Evolutionary conservation across 2,888 invertebrate genomes (phyloP).

Genomic region (Nineta flava): DNA sequence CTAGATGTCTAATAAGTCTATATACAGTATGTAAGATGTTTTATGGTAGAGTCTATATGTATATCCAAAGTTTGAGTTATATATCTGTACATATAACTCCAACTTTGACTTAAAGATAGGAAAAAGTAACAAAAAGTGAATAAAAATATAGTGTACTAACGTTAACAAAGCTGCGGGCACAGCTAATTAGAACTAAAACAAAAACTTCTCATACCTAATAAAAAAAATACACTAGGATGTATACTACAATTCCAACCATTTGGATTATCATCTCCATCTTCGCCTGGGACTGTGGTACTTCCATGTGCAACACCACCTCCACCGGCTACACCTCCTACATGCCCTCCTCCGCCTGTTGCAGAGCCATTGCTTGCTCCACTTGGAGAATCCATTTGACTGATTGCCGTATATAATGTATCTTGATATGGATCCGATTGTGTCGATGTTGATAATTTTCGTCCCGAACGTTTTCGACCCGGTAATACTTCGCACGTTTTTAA

Average conservation of each 20-base stretch:
- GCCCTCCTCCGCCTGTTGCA: slow-evolving; percentile 19
- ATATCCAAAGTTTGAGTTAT: too few relatives aligned
- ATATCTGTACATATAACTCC: too few relatives aligned
- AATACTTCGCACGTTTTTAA: background rate
- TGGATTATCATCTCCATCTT: slow-evolving; percentile 34
- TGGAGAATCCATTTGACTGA: slow-evolving; percentile 6
- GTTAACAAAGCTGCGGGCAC: too few relatives aligned
- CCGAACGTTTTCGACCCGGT: background rate
- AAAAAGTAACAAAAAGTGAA: too few relatives aligned
- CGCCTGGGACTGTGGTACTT: slow-evolving; percentile 37
- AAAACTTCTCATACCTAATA: background rate
- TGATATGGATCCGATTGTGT: slow-evolving; percentile 2
- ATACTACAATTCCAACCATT: slow-evolving; percentile 46
- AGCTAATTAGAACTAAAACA: too few relatives aligned
- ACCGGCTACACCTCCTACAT: slow-evolving; percentile 35
- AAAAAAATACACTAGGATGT: slow-evolving; percentile 31
- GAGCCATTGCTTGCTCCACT: slow-evolving; percentile 8
- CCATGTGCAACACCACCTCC: slow-evolving; percentile 31
- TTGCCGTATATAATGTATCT: slow-evolving; percentile 5
- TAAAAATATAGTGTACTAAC: too few relatives aligned
- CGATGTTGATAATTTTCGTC: background rate
- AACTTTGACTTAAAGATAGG: too few relatives aligned
- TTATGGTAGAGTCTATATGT: too few relatives aligned
- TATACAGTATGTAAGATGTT: too few relatives aligned
- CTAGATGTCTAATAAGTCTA: too few relatives aligned